phyloP scores from a whole-genome alignment of 2,113 vertebrate species.

The Lontra canadensis region DNA sequence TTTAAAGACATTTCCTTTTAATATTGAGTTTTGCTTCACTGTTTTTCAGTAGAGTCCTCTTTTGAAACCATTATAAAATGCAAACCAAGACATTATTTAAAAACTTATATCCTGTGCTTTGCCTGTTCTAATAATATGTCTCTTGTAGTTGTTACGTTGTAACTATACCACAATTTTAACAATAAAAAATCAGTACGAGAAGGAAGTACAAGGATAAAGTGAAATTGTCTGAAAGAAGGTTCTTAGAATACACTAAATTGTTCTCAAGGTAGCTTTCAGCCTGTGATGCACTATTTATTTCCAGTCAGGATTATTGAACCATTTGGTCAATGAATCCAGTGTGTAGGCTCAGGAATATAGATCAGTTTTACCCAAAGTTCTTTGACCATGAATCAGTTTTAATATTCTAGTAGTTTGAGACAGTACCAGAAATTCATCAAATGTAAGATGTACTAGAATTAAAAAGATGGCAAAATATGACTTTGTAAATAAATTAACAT shows the following conservation, averaged over 20 bases:
- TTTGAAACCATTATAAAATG: background rate
- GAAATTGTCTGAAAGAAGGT: background rate
- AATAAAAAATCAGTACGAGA: background rate
- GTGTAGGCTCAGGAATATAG: background rate
- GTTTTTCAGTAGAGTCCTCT: background rate
- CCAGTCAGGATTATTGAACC: background rate
- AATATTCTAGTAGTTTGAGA: background rate
- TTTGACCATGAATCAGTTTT: background rate
- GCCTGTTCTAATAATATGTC: background rate
- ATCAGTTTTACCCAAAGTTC: background rate
- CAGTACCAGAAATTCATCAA: background rate
- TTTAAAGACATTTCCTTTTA: background rate
- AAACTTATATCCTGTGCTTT: background rate
- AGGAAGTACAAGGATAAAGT: background rate
- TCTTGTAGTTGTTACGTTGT: background rate
- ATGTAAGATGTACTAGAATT: background rate
- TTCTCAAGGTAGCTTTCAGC: constrained; percentile 5
- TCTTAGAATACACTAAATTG: background rate
- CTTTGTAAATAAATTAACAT: background rate
- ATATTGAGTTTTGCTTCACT: background rate
- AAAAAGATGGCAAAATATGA: background rate
- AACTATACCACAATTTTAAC: background rate
- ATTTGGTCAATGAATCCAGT: background rate
- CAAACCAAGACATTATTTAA: background rate
- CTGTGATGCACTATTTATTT: background rate